Evolutionary conservation across 2,888 invertebrate species (phyloP).

Genomic region (Branchipolynoe longqiensis): DNA sequence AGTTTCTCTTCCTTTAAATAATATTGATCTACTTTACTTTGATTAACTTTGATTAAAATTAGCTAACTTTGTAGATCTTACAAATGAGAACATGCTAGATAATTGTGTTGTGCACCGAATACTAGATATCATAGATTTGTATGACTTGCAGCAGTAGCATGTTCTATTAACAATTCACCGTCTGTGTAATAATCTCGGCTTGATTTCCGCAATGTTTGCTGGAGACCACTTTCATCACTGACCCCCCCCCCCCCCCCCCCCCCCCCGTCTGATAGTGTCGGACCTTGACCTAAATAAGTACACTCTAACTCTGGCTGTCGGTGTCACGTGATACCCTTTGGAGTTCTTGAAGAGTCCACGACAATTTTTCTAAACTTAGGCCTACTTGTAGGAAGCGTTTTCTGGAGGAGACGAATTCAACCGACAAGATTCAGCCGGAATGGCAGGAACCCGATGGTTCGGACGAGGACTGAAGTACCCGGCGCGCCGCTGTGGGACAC

Average conservation of each 20-base stretch:
- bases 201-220: not conserved
- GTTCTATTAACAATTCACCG: no score
- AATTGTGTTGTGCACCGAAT: no score
- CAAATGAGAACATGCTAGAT: no score
- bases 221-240: not conserved
- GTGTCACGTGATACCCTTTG: not conserved
- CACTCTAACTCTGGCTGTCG: not conserved
- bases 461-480: no score
- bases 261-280: no score
- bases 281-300: not conserved
- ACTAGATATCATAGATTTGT: no score
- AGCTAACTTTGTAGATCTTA: no score
- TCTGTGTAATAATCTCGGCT: not conserved
- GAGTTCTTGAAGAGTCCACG: not conserved
- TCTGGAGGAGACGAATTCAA: not conserved
- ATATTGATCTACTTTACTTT: not conserved
- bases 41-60: not conserved
- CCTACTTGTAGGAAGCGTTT: slow-evolving; percentile 20
- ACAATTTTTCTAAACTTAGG: not conserved
- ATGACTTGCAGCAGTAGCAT: no score
- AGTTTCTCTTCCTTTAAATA: not conserved
- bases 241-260: not conserved
- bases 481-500: no score
- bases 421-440: slow-evolving; percentile 24
- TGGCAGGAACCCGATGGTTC: slow-evolving; percentile 36